phyloP scores from a whole-genome alignment of 2,888 invertebrate species.

The Meiosimyza platycephala region DNA sequence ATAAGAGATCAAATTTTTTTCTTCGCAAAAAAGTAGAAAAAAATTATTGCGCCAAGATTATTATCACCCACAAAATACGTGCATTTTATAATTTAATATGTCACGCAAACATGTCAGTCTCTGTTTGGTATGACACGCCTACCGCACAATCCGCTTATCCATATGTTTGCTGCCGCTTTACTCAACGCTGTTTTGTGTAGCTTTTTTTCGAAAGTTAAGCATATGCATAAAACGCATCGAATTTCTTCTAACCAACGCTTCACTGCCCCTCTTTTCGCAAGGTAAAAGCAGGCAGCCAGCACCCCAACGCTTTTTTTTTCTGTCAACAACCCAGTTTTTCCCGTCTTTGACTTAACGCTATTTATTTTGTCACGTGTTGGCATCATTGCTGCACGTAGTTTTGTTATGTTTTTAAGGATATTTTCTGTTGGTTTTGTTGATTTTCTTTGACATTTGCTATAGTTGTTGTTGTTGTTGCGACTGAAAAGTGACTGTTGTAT shows the following conservation, averaged over 20 bases:
- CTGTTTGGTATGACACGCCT: not conserved
- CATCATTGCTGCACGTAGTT: conserved; percentile 65
- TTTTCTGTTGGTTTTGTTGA: too few species aligned
- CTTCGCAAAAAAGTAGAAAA: too few species aligned
- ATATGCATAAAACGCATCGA: conserved; percentile 31
- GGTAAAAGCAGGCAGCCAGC: too few species aligned
- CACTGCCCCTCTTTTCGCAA: not conserved
- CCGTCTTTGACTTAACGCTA: conserved; percentile 14
- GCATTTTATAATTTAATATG: conserved; percentile 36
- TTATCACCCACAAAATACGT: conserved; percentile 32
- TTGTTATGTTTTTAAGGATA: conserved; percentile 54
- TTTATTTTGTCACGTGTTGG: conserved; percentile 64
- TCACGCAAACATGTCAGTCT: conserved; percentile 27
- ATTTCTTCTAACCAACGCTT: not conserved
- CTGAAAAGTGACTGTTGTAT: too few species aligned
- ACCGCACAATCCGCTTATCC: not conserved
- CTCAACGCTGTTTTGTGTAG: too few species aligned
- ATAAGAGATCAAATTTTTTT: too few species aligned
- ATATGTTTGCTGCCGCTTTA: too few species aligned
- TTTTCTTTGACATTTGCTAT: too few species aligned
- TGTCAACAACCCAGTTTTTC: not conserved
- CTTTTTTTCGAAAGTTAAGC: conserved; percentile 10
- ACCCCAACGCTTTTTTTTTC: not conserved
- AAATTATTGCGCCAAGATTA: conserved; percentile 12
- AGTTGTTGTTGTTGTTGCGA: too few species aligned